Evolutionary conservation across 2,113 vertebrate genomes (phyloP), one percentile per base, ranked within the genome.

Genomic region (Nerophis ophidion): DNA sequence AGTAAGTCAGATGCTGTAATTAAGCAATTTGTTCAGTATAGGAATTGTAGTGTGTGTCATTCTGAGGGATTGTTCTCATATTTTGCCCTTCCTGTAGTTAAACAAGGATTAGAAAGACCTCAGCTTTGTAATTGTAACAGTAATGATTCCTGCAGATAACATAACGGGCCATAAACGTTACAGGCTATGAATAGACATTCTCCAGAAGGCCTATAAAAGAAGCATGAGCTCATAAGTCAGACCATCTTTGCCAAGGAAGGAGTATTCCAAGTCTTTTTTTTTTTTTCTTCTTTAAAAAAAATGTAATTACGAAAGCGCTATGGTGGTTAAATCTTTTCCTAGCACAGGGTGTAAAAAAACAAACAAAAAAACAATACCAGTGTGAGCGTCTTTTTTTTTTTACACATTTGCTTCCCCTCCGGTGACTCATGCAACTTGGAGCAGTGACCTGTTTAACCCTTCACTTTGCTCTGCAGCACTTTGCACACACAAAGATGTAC

Each of bases 331-430:
- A 81, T 83, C 77, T 59, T 71, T 40, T 85, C 79, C 33, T 72
- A 81, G 79, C 7, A 71, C 79, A 85, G 83, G 81, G 87, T 84
- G 81, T 89, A 84, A 88, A 89, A 84, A 89, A 80, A 71, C 64
- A 52, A 45, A 80, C 80, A 65, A 81, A 26, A 26, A 26, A 26
- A 1, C 26, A 26, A 26, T 26, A 84, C 84, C 84, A 84, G 72
- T 65, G 69, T 58, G 72, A 68, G 61, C 59, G 68, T 44, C 11
- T 44, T 44, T 86, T n/a, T n/a, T n/a, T n/a, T n/a, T 84, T 86
- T 80, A 81, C 77, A 77, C 81, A 53, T 73, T 70, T 33, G 61
- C 67, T 66, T 44, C 48, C 65, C 53, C 71, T 69, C 50, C 60
- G 58, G 75, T 87, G 83, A 83, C 69, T 82, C 74, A 75, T 68